Base-by-base conservation (phyloP, 1,140 invertebrate species). In the Scylla paramamosain region DNA sequence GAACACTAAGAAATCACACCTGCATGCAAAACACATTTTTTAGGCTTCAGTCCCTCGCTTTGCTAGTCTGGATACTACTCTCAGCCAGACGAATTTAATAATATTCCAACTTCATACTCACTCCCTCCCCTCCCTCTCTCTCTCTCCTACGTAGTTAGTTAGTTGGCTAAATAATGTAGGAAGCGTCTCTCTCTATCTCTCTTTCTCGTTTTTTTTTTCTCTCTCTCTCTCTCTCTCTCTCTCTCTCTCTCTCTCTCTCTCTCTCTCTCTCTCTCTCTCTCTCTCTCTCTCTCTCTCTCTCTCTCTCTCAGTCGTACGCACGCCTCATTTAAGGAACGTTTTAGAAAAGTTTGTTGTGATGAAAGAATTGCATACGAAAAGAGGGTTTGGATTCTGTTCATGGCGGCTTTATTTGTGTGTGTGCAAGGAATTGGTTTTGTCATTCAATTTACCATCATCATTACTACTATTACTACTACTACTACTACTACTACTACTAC, bases 181-280 rank as follows among this genome's bases (percentile, higher is more conserved):
- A 20, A 28, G 28, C 48, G 39, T 91, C 89, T 91, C 89, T 48
- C 45, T 91, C 89, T 48, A 32, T 91, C 32, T 46, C 89, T 91
- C 89, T 48, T 45, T 91, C 83, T 31, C 14, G 31, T 45, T n/a
- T 87, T 14, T 28, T 45, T 28, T 87, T 31, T 87, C 12, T 87
- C 83, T 87, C 39, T 93, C 82, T 93, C 91, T 83, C 91, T 92
- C 46, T 48, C 46, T 59, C 52, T 45, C 88, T 31, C 88, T 90
- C 29, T n/a, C 39, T 31, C 16, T 59, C 45, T n/a, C 31, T 29
- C 0, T 52, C 31, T 31, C 31, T 59, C 48, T 4, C 16, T n/a
- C 29, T 25, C 31, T 3, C 46, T 52, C 25, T 52, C 46, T 48
- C 28, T 91, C 28, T 48, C 46, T 52, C 28, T 52, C 45, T n/a